These are phyloP conservation scores for Polyommatus iphigenia DNA, from an alignment of 2,888 invertebrate species.

Conservation along the genomic window DNA sequence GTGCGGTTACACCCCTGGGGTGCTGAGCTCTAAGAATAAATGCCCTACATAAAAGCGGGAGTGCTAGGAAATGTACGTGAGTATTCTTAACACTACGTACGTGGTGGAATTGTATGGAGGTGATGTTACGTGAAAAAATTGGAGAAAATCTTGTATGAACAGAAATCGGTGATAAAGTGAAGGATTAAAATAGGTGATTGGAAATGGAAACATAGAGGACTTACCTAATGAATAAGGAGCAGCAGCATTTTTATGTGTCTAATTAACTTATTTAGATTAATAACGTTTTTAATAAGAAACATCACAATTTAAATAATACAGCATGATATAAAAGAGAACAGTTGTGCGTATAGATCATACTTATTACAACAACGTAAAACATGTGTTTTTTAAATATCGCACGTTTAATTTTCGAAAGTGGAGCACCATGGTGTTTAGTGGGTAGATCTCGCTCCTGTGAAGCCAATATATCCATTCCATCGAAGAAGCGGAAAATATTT, in stretches of 20 bases:
- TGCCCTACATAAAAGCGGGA: constrained; percentile 77
- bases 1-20: constrained; percentile 53
- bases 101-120: constrained; percentile 51
- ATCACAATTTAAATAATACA: too few relatives aligned
- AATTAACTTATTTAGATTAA: too few relatives aligned
- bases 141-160: background rate
- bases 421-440: too few relatives aligned
- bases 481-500: background rate
- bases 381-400: too few relatives aligned
- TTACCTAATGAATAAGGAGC: background rate
- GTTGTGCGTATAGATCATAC: too few relatives aligned
- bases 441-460: too few relatives aligned
- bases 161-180: background rate
- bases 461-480: too few relatives aligned
- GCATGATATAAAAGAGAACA: too few relatives aligned
- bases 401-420: too few relatives aligned
- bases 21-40: constrained; percentile 72
- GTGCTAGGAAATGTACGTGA: constrained; percentile 78
- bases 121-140: constrained; percentile 42
- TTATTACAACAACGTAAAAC: too few relatives aligned
- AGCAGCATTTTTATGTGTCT: background rate
- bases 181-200: background rate
- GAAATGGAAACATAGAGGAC: background rate
- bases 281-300: too few relatives aligned
- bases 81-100: constrained; percentile 72